Base-by-base conservation (phyloP, 2,797 vertebrate species). In the Pseudomugil tenellus region DNA sequence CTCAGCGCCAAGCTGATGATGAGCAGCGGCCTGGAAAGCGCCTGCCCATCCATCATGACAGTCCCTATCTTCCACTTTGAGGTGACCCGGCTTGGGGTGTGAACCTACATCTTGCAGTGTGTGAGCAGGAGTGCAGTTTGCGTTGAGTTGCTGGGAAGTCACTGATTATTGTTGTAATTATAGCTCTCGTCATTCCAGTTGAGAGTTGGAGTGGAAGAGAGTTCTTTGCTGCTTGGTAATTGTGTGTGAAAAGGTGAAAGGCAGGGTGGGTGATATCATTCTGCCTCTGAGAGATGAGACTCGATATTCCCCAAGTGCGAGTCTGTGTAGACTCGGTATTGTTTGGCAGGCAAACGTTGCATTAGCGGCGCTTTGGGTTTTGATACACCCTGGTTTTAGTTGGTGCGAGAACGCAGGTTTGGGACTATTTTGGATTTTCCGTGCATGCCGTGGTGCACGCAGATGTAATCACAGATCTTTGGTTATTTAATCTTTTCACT, bases 191-290 rank as follows among this genome's bases (percentile, higher is more conserved):
- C 58, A 35, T 71, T 84, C 58, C 70, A 70, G 77, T 67, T 46
- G 59, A 82, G 68, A 66, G 70, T 46, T 46, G 54, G 31, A 28
- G 21, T 26, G 58, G 52, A 43, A 63, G 56, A 29, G 60, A 64
- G 66, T 71, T 59, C 59, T 76, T 63, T 72, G 59, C 64, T 39
- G 76, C 59, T 48, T 53, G 31, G 70, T 82, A 67, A 70, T 76
- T 78, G 79, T 83, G 83, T 84, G 84, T 87, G 89, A 78, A 84
- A 90, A 89, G 88, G 85, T 90, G 83, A 81, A 84, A 83, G 81
- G 73, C 67, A 69, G 66, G 49, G 70, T 67, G 71, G 75, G 67
- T 76, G 80, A 87, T 83, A 83, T 80, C 72, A 85, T 69, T 67
- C 67, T 68, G 81, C 75, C 77, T 65, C 5, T 23, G 62, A 74